phyloP scores from a whole-genome alignment of 1,140 invertebrate species.

The Calephelis virginiensis region DNA sequence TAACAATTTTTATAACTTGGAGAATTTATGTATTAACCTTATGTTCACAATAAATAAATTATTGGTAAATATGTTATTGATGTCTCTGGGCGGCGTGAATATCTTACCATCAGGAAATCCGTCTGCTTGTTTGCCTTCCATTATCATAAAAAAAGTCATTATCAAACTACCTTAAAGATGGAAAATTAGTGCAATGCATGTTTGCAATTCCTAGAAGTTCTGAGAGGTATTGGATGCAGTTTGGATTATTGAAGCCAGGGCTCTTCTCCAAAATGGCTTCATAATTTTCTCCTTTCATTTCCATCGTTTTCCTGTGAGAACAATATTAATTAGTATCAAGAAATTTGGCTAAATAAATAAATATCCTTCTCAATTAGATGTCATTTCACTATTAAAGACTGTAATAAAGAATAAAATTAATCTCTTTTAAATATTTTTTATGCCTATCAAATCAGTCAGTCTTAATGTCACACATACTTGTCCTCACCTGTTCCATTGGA shows the following conservation, averaged over 20 bases:
- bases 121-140: no score
- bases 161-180: constrained; percentile 83
- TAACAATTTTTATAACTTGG: no score
- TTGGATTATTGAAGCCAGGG: constrained; percentile 93
- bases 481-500: constrained; percentile 75
- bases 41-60: no score
- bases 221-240: constrained; percentile 89
- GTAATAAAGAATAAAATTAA: constrained; percentile 42
- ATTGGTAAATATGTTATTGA: no score
- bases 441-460: constrained; percentile 54
- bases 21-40: no score
- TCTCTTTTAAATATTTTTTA: constrained; percentile 45
- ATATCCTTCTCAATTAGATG: constrained; percentile 45
- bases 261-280: constrained; percentile 91
- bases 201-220: constrained; percentile 85
- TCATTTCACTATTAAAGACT: constrained; percentile 45
- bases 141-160: no score
- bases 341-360: constrained; percentile 28
- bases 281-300: constrained; percentile 89
- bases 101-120: no score
- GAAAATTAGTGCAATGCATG: constrained; percentile 86
- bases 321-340: constrained; percentile 37
- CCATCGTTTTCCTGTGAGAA: constrained; percentile 85
- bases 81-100: no score
- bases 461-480: constrained; percentile 70